Base-by-base conservation (phyloP, 1,140 invertebrate genomes). In the Dolichoris vasculosae region DNA sequence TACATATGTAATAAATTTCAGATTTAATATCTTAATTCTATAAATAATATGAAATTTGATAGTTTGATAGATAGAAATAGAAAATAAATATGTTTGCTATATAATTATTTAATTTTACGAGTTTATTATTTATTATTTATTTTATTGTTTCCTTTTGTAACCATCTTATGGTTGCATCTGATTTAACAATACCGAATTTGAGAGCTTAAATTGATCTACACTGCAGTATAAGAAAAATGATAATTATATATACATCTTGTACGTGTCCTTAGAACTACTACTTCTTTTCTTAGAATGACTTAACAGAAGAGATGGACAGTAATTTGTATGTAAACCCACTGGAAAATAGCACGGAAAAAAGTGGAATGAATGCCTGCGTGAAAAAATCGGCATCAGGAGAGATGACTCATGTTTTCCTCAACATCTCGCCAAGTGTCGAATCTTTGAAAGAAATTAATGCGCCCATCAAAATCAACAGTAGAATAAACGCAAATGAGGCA, bases 261-360 rank as follows among this genome's bases (percentile, higher is more conserved):
- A 69, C 0, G 23, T 8, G 23, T 15, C 2, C 11, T 46, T 17
- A 51, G 13, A 55, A 17, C 0, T 35, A 32, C 7, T 32, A n/a
- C 9, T 63, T 40, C 3, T 8, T 73, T 84, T 85, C 48, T 89
- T 94, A 96, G 94, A 96, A 96, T 89, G 96, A 97, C 93, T 94
- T 97, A 89, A 96, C 96, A 77, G 95, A 96, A 87, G 96, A 97
- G 64, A 88, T 93, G 63, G 96, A 95, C 87, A 97, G 96, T 91
- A 98, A 98, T 94, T 95, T 98, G 87, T 99, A 98, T 93, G 96
- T 98, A 89, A 98, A 98, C 94, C 97, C 98, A 17, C 92, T 98
- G 92, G 97, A 97, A 88, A 95, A 95, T 91, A 92, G 93, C 35
- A 86, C 80, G n/a, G 90, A 92, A 86, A 91, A 91, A 87, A 89